Percentiles rank a stretch among this genome's conserved stretches.
phyloP scores from a whole-genome alignment of 2,888 invertebrate species.

The Invenusta paracnida region DNA sequence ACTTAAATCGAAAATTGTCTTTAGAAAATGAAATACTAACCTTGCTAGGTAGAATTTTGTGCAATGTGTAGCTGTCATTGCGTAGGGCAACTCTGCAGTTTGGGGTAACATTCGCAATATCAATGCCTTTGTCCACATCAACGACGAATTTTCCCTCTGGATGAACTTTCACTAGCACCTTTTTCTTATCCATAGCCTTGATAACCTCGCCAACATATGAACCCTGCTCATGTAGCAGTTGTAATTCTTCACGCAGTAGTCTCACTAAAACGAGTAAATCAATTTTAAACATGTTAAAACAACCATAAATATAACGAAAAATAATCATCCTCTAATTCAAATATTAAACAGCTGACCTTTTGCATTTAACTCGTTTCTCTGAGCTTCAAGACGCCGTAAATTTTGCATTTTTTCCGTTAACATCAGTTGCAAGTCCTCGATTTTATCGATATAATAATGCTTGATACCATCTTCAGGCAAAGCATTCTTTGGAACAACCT shows the following conservation, averaged over 20 bases:
- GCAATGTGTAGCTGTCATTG: conserved; percentile 95
- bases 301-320: not conserved
- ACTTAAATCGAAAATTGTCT: not conserved
- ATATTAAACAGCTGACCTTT: conserved; percentile 69
- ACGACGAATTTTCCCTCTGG: conserved; percentile 99
- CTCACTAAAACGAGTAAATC: conserved; percentile 67
- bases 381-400: conserved; percentile 88
- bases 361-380: conserved; percentile 94
- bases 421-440: conserved; percentile 85
- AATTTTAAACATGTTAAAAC: not conserved
- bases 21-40: conserved; percentile 61
- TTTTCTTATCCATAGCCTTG: conserved; percentile 99
- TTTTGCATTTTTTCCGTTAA: conserved; percentile 98
- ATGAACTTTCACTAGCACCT: conserved; percentile 77
- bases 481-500: conserved; percentile 58
- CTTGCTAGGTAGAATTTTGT: conserved; percentile 97
- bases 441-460: conserved; percentile 93
- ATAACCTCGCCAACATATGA: conserved; percentile 99
- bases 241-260: conserved; percentile 91
- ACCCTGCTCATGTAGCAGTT: conserved; percentile 88
- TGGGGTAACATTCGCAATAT: conserved; percentile 92
- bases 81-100: conserved; percentile 93
- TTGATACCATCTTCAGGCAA: conserved; percentile 67
- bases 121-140: conserved; percentile 96
- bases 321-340: not conserved